Conservation (phyloP, 2,888 invertebrate species). For the Heliconius charithonia region DNA sequence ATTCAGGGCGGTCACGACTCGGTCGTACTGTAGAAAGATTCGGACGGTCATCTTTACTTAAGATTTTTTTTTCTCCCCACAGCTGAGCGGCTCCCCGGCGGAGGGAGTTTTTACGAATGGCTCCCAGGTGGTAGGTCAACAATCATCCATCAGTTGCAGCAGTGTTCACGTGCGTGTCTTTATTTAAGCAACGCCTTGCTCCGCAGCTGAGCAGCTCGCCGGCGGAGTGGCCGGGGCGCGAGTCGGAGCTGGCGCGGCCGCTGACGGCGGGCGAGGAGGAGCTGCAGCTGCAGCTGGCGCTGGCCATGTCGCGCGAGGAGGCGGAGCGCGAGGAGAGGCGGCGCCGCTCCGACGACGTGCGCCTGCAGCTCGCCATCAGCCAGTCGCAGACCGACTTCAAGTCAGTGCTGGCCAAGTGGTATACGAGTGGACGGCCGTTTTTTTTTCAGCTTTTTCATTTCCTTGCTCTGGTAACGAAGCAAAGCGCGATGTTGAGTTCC, state of each 20-base stretch:
- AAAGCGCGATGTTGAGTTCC: too few relatives aligned
- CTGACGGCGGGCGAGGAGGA: slow-evolving; percentile 99
- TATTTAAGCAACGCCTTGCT: too few relatives aligned
- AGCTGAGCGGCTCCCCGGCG: slow-evolving; percentile 37
- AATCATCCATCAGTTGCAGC: too few relatives aligned
- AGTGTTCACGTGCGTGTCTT: too few relatives aligned
- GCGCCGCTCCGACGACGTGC: slow-evolving; percentile 96
- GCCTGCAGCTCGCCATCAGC: slow-evolving; percentile 96
- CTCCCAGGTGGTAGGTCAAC: neutral
- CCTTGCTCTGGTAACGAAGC: too few relatives aligned
- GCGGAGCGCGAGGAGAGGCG: slow-evolving; percentile 98
- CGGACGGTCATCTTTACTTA: neutral
- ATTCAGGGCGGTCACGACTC: too few relatives aligned
- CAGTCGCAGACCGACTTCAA: slow-evolving; percentile 97
- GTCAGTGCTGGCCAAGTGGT: slow-evolving; percentile 85
- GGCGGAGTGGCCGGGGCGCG: slow-evolving; percentile 49
- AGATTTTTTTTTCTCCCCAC: neutral
- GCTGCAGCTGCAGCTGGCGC: slow-evolving; percentile 97
- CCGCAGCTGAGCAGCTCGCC: neutral
- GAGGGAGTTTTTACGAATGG: slow-evolving; percentile 5
- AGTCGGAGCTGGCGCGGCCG: slow-evolving; percentile 93
- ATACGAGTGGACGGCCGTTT: too few relatives aligned
- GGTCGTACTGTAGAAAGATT: too few relatives aligned
- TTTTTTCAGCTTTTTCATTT: too few relatives aligned
- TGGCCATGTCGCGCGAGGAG: slow-evolving; percentile 99